Conservation (phyloP, 1,140 invertebrate species). For the Ridgeia piscesae region DNA sequence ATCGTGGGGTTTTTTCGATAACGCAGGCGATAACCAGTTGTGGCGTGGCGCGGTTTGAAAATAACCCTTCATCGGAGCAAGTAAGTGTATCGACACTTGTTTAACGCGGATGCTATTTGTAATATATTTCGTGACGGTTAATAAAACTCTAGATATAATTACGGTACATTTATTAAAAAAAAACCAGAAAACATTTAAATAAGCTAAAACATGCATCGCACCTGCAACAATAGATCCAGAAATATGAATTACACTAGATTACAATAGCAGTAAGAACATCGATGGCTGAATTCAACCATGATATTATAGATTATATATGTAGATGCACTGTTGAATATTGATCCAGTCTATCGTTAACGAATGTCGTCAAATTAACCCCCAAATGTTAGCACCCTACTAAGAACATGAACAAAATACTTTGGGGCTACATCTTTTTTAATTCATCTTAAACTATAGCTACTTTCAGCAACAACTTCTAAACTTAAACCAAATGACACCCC, state of each 20-base stretch:
- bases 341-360: no score
- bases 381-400: no score
- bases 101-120: not conserved
- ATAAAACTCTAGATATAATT: not conserved
- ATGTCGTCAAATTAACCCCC: not conserved
- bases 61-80: not conserved
- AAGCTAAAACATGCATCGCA: no score
- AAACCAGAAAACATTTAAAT: not conserved
- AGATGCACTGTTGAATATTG: no score
- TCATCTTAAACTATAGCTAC: no score
- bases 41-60: not conserved
- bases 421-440: no score
- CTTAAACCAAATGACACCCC: no score
- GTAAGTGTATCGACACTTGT: not conserved
- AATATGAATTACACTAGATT: not conserved
- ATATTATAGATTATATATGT: no score
- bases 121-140: not conserved
- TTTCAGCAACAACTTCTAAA: no score
- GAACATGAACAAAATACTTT: no score
- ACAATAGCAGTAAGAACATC: not conserved
- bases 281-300: no score
- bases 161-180: not conserved
- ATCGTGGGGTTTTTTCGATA: not conserved
- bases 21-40: not conserved
- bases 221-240: not conserved